Percentiles rank a stretch among this genome's conserved stretches.
These are phyloP conservation scores for Salminus brasiliensis DNA, from an alignment of 2,113 vertebrate species.

Conservation along the genomic window DNA sequence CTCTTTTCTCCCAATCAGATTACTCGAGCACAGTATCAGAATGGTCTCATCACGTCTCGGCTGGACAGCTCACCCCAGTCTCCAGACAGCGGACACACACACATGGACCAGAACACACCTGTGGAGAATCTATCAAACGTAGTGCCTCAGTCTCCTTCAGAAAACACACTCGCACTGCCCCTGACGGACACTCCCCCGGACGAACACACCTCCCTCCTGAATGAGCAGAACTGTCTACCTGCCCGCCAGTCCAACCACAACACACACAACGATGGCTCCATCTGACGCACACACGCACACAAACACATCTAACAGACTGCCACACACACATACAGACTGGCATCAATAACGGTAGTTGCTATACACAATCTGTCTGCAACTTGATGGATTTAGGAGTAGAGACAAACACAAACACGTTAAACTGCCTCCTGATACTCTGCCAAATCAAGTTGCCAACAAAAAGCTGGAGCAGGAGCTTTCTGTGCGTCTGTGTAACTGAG, in stretches of 20 bases:
- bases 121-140: slow-evolving; percentile 21
- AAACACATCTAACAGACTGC: not conserved
- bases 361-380: too few relatives aligned
- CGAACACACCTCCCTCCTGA: slow-evolving; percentile 88
- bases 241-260: slow-evolving; percentile 75
- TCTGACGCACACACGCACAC: slow-evolving; percentile 57
- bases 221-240: slow-evolving; percentile 83
- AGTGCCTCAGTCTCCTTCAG: slow-evolving; percentile 42
- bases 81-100: slow-evolving; percentile 76
- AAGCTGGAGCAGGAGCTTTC: slow-evolving; percentile 7
- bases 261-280: slow-evolving; percentile 66
- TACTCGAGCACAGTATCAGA: slow-evolving; percentile 92
- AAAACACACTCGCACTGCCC: slow-evolving; percentile 56
- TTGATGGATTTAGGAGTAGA: not conserved
- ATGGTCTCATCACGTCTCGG: slow-evolving; percentile 86
- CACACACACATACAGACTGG: not conserved
- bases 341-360: not conserved
- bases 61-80: slow-evolving; percentile 90
- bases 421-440: not conserved
- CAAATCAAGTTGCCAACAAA: not conserved
- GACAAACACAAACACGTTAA: slow-evolving; percentile 8
- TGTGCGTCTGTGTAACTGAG: not conserved
- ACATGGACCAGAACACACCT: not conserved
- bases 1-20: slow-evolving; percentile 74
- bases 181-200: slow-evolving; percentile 70